Conservation (phyloP, 2,113 vertebrate species). For the Nansenia antarctica region DNA sequence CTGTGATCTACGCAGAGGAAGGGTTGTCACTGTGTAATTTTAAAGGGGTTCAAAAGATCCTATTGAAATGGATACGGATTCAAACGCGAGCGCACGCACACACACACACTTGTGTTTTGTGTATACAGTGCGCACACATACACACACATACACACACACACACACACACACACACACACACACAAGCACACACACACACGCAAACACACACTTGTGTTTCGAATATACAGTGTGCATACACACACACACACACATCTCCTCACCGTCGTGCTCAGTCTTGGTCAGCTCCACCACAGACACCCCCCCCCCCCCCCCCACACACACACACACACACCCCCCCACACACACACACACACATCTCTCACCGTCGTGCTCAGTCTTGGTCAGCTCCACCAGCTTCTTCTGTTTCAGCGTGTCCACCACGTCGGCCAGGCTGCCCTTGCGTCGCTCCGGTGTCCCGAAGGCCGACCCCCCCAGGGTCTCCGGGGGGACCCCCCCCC, state of each 20-base stretch:
- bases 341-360: conserved; percentile 4
- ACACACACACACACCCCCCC: conserved; percentile 1
- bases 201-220: too few species aligned
- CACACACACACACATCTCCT: neutral
- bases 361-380: conserved; percentile 94
- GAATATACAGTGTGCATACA: too few species aligned
- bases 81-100: conserved; percentile 17
- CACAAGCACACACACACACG: conserved; percentile 9
- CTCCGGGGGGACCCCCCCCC: conserved; percentile 85
- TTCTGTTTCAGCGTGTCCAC: conserved; percentile 98
- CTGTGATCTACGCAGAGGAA: conserved; percentile 48
- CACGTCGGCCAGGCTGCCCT: conserved; percentile 95
- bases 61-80: conserved; percentile 35
- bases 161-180: conserved; percentile 9
- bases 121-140: too few species aligned
- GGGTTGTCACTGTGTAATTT: conserved; percentile 53
- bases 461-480: conserved; percentile 84
- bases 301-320: neutral
- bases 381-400: conserved; percentile 96
- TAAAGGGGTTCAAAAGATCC: conserved; percentile 57
- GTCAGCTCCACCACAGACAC: neutral
- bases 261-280: neutral
- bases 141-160: too few species aligned
- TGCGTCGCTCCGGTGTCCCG: conserved; percentile 93
- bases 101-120: too few species aligned